Evolutionary conservation across 2,797 vertebrate genomes (phyloP), one percentile per base, ranked within the genome.

Genomic region (Neosalanx taihuensis): DNA sequence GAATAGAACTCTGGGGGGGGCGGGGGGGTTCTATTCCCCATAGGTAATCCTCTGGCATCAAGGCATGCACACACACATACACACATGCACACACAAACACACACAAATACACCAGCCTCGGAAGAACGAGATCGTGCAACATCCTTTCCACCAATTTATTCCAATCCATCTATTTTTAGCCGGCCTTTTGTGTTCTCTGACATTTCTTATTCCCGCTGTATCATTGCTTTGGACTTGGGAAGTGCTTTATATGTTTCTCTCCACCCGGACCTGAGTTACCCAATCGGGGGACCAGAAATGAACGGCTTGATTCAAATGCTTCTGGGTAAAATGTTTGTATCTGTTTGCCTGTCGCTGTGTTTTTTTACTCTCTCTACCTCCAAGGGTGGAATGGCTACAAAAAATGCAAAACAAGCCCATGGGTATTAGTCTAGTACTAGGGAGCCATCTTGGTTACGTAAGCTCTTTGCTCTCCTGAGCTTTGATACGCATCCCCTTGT

Each of bases 11-110:
- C 73, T 80, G 1, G 73, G 74, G 23, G 23, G 23, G 23, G 23
- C 23, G 23, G 23, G 23, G 23, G 23, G 31, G 75, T 70, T 78
- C 35, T 83, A 87, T 84, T 86, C 85, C 79, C 85, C 69, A 73
- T 81, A 89, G 86, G 89, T 90, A 86, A 89, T 87, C 86, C 83
- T 80, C 81, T 85, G 81, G 78, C 80, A 83, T 69, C 79, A 72
- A 75, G 75, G 79, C 78, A 81, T 72, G 56, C 80, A 70, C 70
- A 26, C 62, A 83, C 79, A 83, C 73, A 20, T 26, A 80, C 72
- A 73, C 69, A 68, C 53, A 70, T 23, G 56, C 37, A 60, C 71
- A 31, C 29, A 58, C 66, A 70, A 18, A 73, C 67, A 41, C 73
- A 67, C 33, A 59, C 30, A 35, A 46, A 75, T 68, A 37, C 58